Conservation (phyloP, 1,140 invertebrate genomes). For the Glomeris maerens region DNA sequence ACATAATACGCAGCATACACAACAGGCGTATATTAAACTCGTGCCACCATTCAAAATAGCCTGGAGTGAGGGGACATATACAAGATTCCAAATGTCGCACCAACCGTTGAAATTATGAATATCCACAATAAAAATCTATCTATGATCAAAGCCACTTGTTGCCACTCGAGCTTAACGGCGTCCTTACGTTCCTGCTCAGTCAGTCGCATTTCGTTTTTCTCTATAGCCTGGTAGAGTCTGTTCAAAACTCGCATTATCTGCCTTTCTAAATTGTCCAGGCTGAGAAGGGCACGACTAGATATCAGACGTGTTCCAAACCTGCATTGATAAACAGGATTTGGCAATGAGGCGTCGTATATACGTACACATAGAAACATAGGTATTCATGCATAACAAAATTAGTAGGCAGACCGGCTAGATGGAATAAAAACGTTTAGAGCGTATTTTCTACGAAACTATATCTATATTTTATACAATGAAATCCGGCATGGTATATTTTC, state of each 20-base stretch:
- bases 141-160: slow-evolving; percentile 42
- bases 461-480: too few relatives aligned
- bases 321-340: slow-evolving; percentile 4
- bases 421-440: too few relatives aligned
- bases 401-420: too few relatives aligned
- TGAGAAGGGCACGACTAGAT: neutral
- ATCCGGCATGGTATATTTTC: too few relatives aligned
- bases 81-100: slow-evolving; percentile 31
- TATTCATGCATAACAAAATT: too few relatives aligned
- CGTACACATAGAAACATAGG: too few relatives aligned
- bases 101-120: slow-evolving; percentile 28
- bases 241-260: slow-evolving; percentile 38
- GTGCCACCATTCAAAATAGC: slow-evolving; percentile 27
- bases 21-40: too few relatives aligned
- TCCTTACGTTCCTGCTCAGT: slow-evolving; percentile 41
- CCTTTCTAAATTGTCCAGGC: slow-evolving; percentile 31
- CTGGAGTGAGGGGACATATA: slow-evolving; percentile 33
- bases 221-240: slow-evolving; percentile 39
- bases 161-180: slow-evolving; percentile 41
- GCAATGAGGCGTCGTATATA: too few relatives aligned
- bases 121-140: slow-evolving; percentile 33
- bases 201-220: slow-evolving; percentile 40
- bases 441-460: too few relatives aligned
- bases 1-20: too few relatives aligned
- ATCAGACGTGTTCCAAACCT: neutral